phyloP scores from a whole-genome alignment of 2,113 vertebrate species.

The Zapornia atra region DNA sequence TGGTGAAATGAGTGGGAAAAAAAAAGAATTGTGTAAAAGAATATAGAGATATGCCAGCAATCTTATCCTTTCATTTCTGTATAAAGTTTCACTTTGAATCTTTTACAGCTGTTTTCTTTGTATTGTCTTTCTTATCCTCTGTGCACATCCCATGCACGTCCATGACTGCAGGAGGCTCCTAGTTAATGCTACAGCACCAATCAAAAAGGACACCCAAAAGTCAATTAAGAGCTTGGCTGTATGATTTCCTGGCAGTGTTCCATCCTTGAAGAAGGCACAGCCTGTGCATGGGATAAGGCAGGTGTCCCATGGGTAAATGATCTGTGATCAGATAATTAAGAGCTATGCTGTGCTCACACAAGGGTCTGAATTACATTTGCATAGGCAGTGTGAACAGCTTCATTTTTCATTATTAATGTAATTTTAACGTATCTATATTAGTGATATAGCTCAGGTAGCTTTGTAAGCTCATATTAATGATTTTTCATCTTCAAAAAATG shows the following conservation, averaged over 20 bases:
- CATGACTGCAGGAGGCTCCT: neutral
- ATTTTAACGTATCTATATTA: neutral
- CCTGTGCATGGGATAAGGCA: neutral
- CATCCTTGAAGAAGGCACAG: neutral
- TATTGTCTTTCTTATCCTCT: neutral
- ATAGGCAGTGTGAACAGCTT: neutral
- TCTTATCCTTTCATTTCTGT: neutral
- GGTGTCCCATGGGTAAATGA: neutral
- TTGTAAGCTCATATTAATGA: neutral
- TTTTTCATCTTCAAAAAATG: neutral
- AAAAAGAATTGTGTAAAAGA: neutral
- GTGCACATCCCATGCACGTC: neutral
- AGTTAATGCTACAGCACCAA: neutral
- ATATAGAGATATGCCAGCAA: neutral
- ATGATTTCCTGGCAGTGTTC: neutral
- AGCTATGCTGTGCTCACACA: neutral
- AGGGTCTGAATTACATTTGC: neutral
- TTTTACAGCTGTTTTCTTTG: neutral
- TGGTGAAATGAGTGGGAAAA: neutral
- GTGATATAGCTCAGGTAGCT: neutral
- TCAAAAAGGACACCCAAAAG: neutral
- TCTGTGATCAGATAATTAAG: neutral
- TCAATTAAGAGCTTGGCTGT: neutral
- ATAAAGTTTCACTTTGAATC: neutral
- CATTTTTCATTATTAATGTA: neutral